These are phyloP conservation scores for Aporophyla lueneburgensis DNA, from an alignment of 2,888 invertebrate species.

Conservation along the genomic window DNA sequence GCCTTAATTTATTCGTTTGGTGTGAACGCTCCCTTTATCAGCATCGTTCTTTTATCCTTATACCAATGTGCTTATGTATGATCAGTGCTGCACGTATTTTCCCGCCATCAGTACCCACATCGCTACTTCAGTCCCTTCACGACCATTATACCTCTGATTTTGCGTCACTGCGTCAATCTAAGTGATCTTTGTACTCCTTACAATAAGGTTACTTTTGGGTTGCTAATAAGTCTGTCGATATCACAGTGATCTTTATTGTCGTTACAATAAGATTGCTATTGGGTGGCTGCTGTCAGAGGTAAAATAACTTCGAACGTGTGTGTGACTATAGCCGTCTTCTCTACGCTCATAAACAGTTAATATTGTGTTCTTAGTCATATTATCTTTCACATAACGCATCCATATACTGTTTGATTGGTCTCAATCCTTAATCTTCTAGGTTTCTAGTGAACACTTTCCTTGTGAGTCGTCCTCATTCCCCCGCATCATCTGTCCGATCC, in stretches of 20 bases:
- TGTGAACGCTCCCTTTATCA: constrained; percentile 1
- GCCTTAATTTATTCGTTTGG: constrained; percentile 17
- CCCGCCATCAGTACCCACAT: too few relatives aligned
- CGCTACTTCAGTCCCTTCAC: too few relatives aligned
- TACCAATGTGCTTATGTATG: background rate
- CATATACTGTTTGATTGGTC: background rate
- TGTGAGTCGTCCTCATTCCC: background rate
- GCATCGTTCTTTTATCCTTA: background rate
- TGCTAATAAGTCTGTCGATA: too few relatives aligned
- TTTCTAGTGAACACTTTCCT: background rate
- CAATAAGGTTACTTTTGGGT: too few relatives aligned
- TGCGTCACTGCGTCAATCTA: too few relatives aligned
- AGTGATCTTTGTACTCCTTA: too few relatives aligned
- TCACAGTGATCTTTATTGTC: too few relatives aligned
- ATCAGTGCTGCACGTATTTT: background rate
- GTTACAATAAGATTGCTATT: too few relatives aligned
- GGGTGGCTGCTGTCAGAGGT: too few relatives aligned
- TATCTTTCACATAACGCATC: background rate
- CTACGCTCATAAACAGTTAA: background rate
- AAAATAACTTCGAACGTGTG: too few relatives aligned
- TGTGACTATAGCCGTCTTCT: background rate
- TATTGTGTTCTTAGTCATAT: background rate
- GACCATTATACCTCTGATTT: too few relatives aligned
- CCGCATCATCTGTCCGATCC: background rate
- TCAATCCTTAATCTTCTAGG: background rate